Base-by-base conservation (phyloP, 53 echinoderm and acorn worm species). In the Zoroaster sp. region DNA sequence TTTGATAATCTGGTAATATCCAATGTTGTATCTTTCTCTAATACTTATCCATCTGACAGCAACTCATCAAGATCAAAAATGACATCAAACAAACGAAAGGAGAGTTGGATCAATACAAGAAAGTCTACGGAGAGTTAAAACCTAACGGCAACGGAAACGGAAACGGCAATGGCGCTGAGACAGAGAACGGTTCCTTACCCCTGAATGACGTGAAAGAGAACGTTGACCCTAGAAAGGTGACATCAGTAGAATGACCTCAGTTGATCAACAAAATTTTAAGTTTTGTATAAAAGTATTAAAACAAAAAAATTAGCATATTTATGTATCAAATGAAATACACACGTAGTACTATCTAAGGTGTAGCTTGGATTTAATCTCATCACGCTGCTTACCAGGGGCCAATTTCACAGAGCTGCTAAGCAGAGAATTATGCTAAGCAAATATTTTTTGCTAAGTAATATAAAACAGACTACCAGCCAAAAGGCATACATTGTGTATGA, bases 11-110 rank as follows among this genome's bases (percentile, higher is more conserved):
- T 17, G 65, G 11, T n/a, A 9, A 63, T 63, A 10, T n/a, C 63
- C 63, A 63, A 10, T 14, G 4, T 18, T n/a, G n/a, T n/a, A n/a
- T 73, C 41, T 20, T 40, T 73, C 41, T 40, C 23, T 10, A 17
- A 5, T 30, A 3, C 33, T 54, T 6, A 36, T 21, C 11, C 7
- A 73, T 18, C 73, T 39, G 23, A 51, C 88, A 91, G 92, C 92
- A 91, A 91, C 88, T 91, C 32, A 35, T 5, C 54, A 91, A 88
- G 79, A 42, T 49, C 20, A 69, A 75, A 59, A 69, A 53, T 3
- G 92, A 91, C 65, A 40, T 23, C 25, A 80, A 70, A 34, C 46
- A 25, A 28, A 79, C 80, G 44, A 87, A 73, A 66, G 79, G 79
- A 9, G 88, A 91, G 9, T 41, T 85, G n/a, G 92, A 91, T 35